Conservation (phyloP, 2,888 invertebrate genomes). For the Amiota mariae region DNA sequence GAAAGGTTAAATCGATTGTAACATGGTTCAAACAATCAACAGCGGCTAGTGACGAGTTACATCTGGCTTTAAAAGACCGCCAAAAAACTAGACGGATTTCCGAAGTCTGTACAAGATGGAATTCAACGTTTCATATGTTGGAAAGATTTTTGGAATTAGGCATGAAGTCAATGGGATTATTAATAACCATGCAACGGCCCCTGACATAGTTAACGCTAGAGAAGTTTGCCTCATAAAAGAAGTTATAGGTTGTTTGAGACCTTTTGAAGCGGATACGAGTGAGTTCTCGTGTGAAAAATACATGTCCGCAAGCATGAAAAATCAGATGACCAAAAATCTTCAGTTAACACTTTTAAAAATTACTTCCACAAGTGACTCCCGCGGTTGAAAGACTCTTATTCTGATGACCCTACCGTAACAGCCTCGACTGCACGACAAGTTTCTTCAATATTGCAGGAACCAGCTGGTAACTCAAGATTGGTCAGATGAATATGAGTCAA, state of each 20-base stretch:
- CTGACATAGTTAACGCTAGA: not conserved
- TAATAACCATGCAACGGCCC: not conserved
- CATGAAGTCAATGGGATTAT: not conserved
- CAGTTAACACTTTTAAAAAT: not conserved
- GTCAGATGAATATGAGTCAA: too few species aligned
- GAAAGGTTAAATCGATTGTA: not conserved
- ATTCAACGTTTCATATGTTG: not conserved
- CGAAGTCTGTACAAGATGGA: not conserved
- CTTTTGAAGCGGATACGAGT: too few species aligned
- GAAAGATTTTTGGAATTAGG: not conserved
- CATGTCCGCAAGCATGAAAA: constrained; percentile 28
- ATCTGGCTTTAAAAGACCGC: not conserved
- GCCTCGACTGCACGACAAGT: too few species aligned
- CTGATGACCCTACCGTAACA: too few species aligned
- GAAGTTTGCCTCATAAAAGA: not conserved
- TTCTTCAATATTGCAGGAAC: too few species aligned
- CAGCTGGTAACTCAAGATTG: too few species aligned
- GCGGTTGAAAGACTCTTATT: too few species aligned
- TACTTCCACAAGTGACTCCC: not conserved
- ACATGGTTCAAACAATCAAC: constrained; percentile 1
- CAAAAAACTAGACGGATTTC: not conserved
- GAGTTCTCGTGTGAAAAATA: not conserved
- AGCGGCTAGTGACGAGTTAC: not conserved
- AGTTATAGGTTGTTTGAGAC: not conserved
- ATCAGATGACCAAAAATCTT: constrained; percentile 24